Evolutionary conservation across 2,888 invertebrate genomes (phyloP), one percentile per base, ranked within the genome.

Genomic region (Syritta pipiens): DNA sequence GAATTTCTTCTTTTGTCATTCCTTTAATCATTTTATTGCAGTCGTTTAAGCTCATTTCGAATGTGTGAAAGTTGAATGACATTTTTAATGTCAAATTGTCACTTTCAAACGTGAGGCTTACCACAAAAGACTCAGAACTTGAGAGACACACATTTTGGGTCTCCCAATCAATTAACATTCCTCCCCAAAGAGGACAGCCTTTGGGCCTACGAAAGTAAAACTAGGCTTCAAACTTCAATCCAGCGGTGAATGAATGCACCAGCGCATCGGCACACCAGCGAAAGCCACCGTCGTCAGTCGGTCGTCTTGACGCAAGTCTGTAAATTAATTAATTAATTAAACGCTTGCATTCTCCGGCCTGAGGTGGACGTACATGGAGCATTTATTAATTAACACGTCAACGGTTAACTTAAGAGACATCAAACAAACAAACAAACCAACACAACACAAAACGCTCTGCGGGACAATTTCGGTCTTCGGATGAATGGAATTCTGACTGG

Each of bases 361-460:
- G 24, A 51, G 51, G 51, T 59, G 71, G 57, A 57, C 63, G 46
- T 59, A 71, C 76, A 65, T 62, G 76, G 65, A 65, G 53, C 71
- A 59, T 71, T 71, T 37, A 71, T 19, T 59, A 53, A 71, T 77
- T 77, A 77, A 14, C 76, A 77, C 76, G 46, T 77, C 12, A 32
- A 48, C 59, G 71, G 76, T 59, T 22, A 63, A 53, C 57, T 71
- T 59, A 59, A 63, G 26, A 65, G 26, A 59, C 51, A 19, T 10
- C 48, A 62, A 71, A 53, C 55, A 53, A 60, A 37, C 22, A 37
- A 44, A 30, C n/a, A 44, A 40, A 35, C 14, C 17, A 3, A 37
- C 17, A 12, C 37, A 6, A 2, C 1, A n/a, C 28, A 28, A 4
- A 1, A 42, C 32, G 40, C 5, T 67, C 46, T 30, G 40, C 17